Evolutionary conservation across 1,140 invertebrate species (phyloP).

Genomic region (Melitaea cinxia): DNA sequence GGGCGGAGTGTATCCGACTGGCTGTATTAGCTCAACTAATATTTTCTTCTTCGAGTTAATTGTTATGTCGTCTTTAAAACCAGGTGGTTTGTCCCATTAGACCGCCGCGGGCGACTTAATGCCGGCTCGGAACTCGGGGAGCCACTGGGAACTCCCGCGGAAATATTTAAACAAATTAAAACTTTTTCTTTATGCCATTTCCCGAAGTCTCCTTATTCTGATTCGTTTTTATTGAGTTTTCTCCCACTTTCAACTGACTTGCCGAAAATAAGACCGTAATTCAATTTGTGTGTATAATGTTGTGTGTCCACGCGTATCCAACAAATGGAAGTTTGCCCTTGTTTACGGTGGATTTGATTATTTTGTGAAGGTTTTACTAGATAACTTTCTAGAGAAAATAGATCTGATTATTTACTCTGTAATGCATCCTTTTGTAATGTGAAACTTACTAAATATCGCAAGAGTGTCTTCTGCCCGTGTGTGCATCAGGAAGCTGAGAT

Average conservation of each 20-base stretch:
- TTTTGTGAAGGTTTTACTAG: slow-evolving; percentile 1
- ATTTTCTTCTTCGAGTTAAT: slow-evolving; percentile 78
- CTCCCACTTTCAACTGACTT: slow-evolving; percentile 55
- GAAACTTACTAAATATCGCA: neutral
- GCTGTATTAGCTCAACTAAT: slow-evolving; percentile 77
- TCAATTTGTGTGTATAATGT: slow-evolving; percentile 46
- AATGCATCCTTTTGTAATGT: neutral
- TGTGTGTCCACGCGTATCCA: slow-evolving; percentile 39
- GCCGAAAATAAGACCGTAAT: slow-evolving; percentile 49
- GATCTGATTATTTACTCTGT: neutral
- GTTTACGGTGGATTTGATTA: slow-evolving; percentile 18
- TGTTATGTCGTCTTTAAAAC: slow-evolving; percentile 77
- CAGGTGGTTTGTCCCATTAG: slow-evolving; percentile 75
- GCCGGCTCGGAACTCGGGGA: slow-evolving; percentile 64
- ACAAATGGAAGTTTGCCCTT: slow-evolving; percentile 17
- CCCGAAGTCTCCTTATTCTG: slow-evolving; percentile 66
- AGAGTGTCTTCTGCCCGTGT: neutral
- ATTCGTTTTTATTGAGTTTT: slow-evolving; percentile 72
- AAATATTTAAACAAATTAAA: slow-evolving; percentile 81
- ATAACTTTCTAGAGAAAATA: neutral
- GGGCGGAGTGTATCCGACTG: slow-evolving; percentile 72
- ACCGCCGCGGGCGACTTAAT: slow-evolving; percentile 63
- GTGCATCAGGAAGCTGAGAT: slow-evolving; percentile 19
- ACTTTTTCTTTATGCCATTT: slow-evolving; percentile 75
- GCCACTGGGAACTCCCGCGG: slow-evolving; percentile 56